A percentile compares a stretch with the other conserved stretches of the same genome.
phyloP scores from a whole-genome alignment of 2,888 invertebrate species.

The Desoria tigrina region DNA sequence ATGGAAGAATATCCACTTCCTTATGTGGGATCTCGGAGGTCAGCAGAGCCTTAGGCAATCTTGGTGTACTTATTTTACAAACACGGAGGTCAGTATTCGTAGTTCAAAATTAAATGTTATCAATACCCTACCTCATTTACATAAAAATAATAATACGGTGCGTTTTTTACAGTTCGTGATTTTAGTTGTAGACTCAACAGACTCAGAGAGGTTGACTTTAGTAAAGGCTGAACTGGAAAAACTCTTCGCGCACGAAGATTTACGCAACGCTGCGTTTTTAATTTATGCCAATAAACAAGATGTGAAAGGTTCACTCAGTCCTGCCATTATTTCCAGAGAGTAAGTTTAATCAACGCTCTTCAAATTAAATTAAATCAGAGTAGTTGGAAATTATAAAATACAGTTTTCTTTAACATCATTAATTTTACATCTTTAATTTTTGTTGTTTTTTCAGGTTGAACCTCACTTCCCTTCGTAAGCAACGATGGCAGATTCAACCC shows the following conservation, averaged over 20 bases:
- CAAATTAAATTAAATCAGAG: too few relatives aligned
- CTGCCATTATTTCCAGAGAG: conserved; percentile 59
- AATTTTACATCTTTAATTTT: conserved; percentile 12
- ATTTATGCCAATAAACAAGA: conserved; percentile 98
- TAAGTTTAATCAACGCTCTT: conserved; percentile 33
- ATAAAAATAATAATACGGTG: too few relatives aligned
- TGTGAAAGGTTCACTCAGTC: conserved; percentile 69
- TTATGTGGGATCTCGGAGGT: conserved; percentile 70
- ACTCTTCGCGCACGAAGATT: conserved; percentile 63
- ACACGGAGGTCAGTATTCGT: conserved; percentile 64
- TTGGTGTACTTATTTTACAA: conserved; percentile 65
- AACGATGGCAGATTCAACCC: conserved; percentile 98
- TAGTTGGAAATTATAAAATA: too few relatives aligned
- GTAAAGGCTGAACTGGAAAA: conserved; percentile 63
- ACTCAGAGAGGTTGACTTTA: conserved; percentile 61
- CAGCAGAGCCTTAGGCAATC: conserved; percentile 63
- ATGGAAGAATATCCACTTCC: conserved; percentile 65
- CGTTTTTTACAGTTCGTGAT: conserved; percentile 61
- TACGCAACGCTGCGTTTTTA: conserved; percentile 80
- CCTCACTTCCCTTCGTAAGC: conserved; percentile 92
- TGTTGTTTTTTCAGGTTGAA: conserved; percentile 64
- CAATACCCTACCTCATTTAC: too few relatives aligned
- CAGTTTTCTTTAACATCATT: too few relatives aligned
- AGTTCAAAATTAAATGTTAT: too few relatives aligned
- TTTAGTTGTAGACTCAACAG: conserved; percentile 64